Conservation (phyloP, 1,140 invertebrate genomes). For the Gonioctena quinquepunctata region DNA sequence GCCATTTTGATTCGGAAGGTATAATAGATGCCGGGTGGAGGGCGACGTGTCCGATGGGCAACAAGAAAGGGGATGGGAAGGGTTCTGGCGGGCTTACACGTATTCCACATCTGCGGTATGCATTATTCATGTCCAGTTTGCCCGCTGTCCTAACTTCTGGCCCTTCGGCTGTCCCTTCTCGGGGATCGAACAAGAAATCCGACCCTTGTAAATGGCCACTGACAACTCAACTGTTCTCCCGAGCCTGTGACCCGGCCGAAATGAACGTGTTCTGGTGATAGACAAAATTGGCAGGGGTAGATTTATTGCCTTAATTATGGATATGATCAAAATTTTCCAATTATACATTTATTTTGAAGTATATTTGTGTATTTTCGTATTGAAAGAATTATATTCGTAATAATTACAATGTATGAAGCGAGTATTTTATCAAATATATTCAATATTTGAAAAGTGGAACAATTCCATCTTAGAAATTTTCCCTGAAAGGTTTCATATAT, state of each 20-base stretch:
- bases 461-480: no score
- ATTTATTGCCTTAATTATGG: neutral
- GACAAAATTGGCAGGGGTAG: neutral
- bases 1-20: neutral
- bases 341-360: no score
- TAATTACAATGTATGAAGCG: no score
- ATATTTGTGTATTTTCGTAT: no score
- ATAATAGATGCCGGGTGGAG: neutral
- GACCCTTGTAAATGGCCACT: constrained; percentile 45
- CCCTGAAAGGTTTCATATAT: no score
- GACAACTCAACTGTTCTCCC: constrained; percentile 27
- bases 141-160: constrained; percentile 49
- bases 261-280: neutral
- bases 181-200: constrained; percentile 46
- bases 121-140: constrained; percentile 54
- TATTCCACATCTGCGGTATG: constrained; percentile 55
- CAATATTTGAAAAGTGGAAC: no score
- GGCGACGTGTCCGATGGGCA: neutral
- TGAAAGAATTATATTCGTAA: no score
- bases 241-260: neutral
- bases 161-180: constrained; percentile 31
- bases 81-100: constrained; percentile 40
- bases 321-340: no score
- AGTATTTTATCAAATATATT: no score
- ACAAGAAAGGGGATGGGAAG: constrained; percentile 7